A percentile compares a stretch with the other conserved stretches of the same genome.
phyloP scores from a whole-genome alignment of 2,113 vertebrate species.

The Larimichthys crocea region DNA sequence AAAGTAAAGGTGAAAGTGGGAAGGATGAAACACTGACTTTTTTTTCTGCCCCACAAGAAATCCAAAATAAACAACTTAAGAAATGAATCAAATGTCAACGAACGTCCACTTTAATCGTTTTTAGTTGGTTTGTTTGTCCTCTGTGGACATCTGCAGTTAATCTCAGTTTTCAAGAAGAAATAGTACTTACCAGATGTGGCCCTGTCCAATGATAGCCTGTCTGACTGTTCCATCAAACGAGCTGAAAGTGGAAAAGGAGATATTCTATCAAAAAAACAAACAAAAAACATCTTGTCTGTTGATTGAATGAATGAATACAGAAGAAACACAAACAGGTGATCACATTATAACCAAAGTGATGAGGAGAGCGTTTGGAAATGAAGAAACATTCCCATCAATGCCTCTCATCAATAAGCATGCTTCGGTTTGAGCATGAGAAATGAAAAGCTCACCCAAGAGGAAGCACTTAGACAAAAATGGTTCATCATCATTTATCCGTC shows the following conservation, averaged over 20 bases:
- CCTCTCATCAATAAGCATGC: not conserved
- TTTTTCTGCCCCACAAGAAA: not conserved
- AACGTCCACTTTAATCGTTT: not conserved
- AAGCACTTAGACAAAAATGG: not conserved
- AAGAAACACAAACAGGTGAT: not conserved
- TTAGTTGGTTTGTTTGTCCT: not conserved
- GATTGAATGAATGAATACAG: not conserved
- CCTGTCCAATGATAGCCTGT: not conserved
- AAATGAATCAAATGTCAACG: not conserved
- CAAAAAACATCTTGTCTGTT: not conserved
- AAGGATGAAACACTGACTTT: too few relatives aligned
- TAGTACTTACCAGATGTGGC: constrained; percentile 38
- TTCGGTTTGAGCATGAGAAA: not conserved
- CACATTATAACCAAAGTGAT: not conserved
- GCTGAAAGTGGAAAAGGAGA: constrained; percentile 22
- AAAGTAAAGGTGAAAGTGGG: not conserved
- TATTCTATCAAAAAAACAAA: not conserved
- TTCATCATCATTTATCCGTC: constrained; percentile 1
- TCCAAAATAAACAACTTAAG: not conserved
- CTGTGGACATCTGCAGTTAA: not conserved
- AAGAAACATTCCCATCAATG: not conserved
- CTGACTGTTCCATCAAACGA: not conserved
- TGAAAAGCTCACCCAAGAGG: not conserved
- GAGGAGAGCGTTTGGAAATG: not conserved
- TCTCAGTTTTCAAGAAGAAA: not conserved